Evolutionary conservation across 2,888 invertebrate species (phyloP).

Genomic region (Erebia aethiops): DNA sequence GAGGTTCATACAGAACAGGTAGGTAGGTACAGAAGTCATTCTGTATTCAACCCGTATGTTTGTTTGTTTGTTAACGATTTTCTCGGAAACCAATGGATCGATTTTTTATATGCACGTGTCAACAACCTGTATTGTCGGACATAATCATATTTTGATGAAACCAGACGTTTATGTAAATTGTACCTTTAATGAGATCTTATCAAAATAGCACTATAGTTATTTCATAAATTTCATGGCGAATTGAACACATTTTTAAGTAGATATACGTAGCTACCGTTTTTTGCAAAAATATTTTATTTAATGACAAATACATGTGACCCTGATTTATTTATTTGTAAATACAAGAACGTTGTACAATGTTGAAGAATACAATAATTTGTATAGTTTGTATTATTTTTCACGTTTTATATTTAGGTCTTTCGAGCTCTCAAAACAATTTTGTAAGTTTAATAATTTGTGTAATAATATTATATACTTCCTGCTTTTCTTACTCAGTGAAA

Average conservation of each 20-base stretch:
- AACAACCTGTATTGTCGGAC: too few species aligned
- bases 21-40: too few species aligned
- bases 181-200: slow-evolving; percentile 19
- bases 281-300: background rate
- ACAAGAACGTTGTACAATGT: slow-evolving; percentile 16
- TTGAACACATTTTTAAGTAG: slow-evolving; percentile 6
- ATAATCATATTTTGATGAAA: background rate
- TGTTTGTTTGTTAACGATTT: too few species aligned
- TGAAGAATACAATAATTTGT: slow-evolving; percentile 19
- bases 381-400: slow-evolving; percentile 14
- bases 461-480: too few species aligned
- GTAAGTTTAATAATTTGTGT: slow-evolving; percentile 12
- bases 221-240: slow-evolving; percentile 16
- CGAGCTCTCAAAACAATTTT: slow-evolving; percentile 11
- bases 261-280: background rate
- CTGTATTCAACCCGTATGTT: too few species aligned
- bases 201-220: slow-evolving; percentile 13
- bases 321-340: background rate
- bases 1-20: too few species aligned
- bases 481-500: too few species aligned
- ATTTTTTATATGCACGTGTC: background rate
- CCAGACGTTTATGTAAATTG: slow-evolving; percentile 12
- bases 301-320: background rate
- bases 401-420: slow-evolving; percentile 12
- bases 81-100: too few species aligned